Percentiles rank a stretch among this genome's conserved stretches.
These are phyloP conservation scores for Ameiurus melas DNA, from an alignment of 2,113 vertebrate genomes.

Conservation along the genomic window DNA sequence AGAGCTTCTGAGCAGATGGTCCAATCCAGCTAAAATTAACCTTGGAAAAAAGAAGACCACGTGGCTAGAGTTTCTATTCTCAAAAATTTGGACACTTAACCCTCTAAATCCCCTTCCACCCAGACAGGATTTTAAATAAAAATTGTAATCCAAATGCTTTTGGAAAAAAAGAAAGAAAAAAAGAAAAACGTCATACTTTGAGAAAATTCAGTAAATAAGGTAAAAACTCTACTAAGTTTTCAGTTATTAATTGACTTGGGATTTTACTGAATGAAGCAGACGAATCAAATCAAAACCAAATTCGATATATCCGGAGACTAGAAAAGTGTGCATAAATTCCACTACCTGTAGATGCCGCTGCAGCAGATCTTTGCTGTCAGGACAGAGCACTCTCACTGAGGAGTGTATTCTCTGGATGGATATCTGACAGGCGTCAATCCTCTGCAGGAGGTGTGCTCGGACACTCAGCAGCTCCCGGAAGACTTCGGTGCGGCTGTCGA, in stretches of 20 bases:
- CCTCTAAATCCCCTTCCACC: no score
- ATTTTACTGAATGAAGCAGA: not conserved
- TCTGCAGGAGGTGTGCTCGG: constrained; percentile 68
- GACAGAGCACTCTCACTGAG: constrained; percentile 53
- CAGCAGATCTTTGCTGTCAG: constrained; percentile 42
- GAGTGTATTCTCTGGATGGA: constrained; percentile 62
- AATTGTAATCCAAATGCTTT: no score
- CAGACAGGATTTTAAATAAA: no score
- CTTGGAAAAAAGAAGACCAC: not conserved
- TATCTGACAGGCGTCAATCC: constrained; percentile 60
- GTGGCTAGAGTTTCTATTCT: not conserved
- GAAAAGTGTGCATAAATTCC: not conserved
- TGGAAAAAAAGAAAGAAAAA: no score
- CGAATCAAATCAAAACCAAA: not conserved
- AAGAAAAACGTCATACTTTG: no score
- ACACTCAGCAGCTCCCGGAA: constrained; percentile 71
- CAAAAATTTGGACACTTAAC: not conserved
- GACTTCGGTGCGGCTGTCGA: constrained; percentile 69
- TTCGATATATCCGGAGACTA: no score
- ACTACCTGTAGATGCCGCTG: constrained; percentile 65
- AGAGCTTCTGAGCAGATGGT: not conserved
- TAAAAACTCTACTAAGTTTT: not conserved
- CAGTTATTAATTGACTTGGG: not conserved
- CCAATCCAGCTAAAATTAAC: not conserved
- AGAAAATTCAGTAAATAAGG: no score